Conservation (phyloP, 2,888 invertebrate species). For the Drosophila infuscata region DNA sequence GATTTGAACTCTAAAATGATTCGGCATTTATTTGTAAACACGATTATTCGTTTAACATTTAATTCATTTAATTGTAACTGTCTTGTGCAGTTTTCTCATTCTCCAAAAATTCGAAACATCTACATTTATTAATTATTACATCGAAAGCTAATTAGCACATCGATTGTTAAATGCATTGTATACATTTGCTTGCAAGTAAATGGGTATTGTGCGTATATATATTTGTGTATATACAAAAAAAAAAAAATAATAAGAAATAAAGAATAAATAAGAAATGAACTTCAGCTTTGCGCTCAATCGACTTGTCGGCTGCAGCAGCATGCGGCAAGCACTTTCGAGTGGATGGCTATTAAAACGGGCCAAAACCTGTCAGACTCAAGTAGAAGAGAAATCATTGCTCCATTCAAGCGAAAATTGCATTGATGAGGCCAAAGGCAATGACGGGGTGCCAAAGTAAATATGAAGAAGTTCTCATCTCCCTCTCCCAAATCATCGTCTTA, state of each 20-base stretch:
- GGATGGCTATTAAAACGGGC: slow-evolving; percentile 69
- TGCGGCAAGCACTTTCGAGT: slow-evolving; percentile 50
- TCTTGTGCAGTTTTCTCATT: neutral
- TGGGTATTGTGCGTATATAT: slow-evolving; percentile 7
- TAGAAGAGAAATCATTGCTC: slow-evolving; percentile 62
- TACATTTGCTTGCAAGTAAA: slow-evolving; percentile 29
- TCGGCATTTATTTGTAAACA: neutral
- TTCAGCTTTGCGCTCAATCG: slow-evolving; percentile 60
- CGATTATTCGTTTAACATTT: neutral
- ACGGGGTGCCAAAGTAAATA: slow-evolving; percentile 16
- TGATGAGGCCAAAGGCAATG: slow-evolving; percentile 36
- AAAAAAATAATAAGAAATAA: slow-evolving; percentile 13
- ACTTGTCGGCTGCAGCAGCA: slow-evolving; percentile 64
- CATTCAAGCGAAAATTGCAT: slow-evolving; percentile 65
- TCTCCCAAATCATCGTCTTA: neutral
- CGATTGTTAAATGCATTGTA: slow-evolving; percentile 5
- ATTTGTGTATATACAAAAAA: slow-evolving; percentile 7
- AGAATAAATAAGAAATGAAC: slow-evolving; percentile 37
- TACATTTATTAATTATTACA: slow-evolving; percentile 20
- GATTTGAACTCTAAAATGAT: neutral
- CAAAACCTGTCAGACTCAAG: slow-evolving; percentile 72
- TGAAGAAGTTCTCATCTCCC: slow-evolving; percentile 10
- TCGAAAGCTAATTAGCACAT: slow-evolving; percentile 30
- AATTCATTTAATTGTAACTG: neutral
- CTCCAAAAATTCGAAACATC: slow-evolving; percentile 8